Base-by-base conservation (phyloP, 2,797 vertebrate species). In the Tokudaia tokunoshimensis region DNA sequence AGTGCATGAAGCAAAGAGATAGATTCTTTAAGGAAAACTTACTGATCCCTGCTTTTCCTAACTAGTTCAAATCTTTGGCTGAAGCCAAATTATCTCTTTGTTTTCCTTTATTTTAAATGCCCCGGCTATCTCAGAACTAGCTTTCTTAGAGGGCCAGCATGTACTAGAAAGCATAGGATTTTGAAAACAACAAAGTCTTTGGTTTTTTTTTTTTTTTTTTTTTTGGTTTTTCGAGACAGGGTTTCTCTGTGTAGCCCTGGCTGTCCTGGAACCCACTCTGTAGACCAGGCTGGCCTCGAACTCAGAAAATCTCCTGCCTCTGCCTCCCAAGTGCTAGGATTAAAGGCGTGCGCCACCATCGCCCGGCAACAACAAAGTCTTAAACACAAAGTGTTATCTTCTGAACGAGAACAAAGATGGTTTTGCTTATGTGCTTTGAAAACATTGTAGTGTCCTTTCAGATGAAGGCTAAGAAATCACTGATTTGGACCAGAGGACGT, bases 11-110 rank as follows among this genome's bases (percentile, higher is more conserved):
- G 72, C 79, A 31, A 79, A 19, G n/a, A 87, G 29, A 41, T 75
- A n/a, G 37, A 37, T 65, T 87, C 29, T 94, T 94, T 89, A 78
- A 75, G 70, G 44, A 85, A 93, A 89, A 65, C 3, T 57, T 29
- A 72, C 34, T 0, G 4, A 76, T 82, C 19, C 34, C 61, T 75
- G 19, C 31, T 41, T 24, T 95, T 8, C 31, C 72, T 92, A 81
- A 87, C 10, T 92, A 74, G 92, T 96, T 86, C 85, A 74, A 79
- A 85, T 41, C 29, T 89, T 91, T 50, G 67, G 29, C 65, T 74
- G 41, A 96, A 97, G 89, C 92, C 65, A 95, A 63, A 86, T 79
- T 12, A 8, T 76, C 24, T 92, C 15, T 57, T 1, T 92, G 59
- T 22, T 85, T 82, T 57, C 83, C 61, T 90, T 90, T 31, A 63